Percentiles rank a stretch among this genome's conserved stretches.
These are phyloP conservation scores for Thermophis baileyi DNA, from an alignment of 2,113 vertebrate species.

Conservation along the genomic window DNA sequence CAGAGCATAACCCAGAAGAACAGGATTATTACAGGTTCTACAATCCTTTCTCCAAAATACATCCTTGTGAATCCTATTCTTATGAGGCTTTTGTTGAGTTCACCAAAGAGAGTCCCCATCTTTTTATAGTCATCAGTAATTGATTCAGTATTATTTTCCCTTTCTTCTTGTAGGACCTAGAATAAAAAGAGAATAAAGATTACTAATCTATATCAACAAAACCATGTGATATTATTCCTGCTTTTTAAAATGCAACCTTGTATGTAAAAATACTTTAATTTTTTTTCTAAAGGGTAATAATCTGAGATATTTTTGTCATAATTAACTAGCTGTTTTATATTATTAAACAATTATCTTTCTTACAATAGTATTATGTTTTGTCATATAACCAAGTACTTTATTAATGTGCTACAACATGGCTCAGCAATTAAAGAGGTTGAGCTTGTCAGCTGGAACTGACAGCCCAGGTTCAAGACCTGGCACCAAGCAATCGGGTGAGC, in stretches of 20 bases:
- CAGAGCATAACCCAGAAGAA: constrained; percentile 94
- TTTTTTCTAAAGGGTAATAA: neutral
- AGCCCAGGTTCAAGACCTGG: neutral
- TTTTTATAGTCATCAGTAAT: constrained; percentile 86
- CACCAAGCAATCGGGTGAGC: neutral
- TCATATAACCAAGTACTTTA: neutral
- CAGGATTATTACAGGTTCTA: constrained; percentile 89
- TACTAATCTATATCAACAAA: rapidly evolving
- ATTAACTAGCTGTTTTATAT: neutral
- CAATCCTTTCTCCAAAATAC: constrained; percentile 92
- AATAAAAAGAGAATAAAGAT: constrained; percentile 30
- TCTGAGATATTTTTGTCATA: neutral
- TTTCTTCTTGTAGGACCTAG: constrained; percentile 65
- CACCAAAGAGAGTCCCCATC: constrained; percentile 94
- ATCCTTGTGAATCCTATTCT: constrained; percentile 88
- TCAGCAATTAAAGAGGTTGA: too few relatives aligned
- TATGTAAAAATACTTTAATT: neutral
- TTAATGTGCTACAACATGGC: neutral
- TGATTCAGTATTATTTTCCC: constrained; percentile 55
- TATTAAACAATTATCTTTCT: neutral
- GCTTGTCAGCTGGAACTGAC: neutral
- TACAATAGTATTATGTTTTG: neutral
- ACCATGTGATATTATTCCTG: neutral
- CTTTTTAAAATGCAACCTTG: neutral
- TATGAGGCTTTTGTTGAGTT: constrained; percentile 90